phyloP scores from a whole-genome alignment of 2,113 vertebrate species.

The Vulpes vulpes region DNA sequence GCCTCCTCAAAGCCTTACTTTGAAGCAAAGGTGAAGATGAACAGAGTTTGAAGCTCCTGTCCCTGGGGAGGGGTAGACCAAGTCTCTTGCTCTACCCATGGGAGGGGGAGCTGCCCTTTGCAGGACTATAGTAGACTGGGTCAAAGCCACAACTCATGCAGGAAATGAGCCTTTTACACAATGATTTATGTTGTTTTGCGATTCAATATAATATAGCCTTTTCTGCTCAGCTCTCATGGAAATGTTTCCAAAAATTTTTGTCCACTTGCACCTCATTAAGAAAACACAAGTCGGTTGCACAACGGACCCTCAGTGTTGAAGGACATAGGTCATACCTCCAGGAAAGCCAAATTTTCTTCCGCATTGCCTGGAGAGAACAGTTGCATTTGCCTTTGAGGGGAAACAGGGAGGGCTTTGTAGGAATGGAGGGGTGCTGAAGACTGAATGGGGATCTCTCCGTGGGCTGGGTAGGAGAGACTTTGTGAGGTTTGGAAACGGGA shows the following conservation, averaged over 20 bases:
- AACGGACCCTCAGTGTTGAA: not conserved
- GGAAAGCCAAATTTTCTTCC: not conserved
- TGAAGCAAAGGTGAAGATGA: not conserved
- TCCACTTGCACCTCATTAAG: not conserved
- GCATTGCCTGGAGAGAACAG: rapidly evolving
- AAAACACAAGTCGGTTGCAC: not conserved
- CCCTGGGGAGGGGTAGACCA: no score
- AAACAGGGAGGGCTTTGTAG: not conserved
- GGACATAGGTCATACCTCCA: no score
- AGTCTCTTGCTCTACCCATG: not conserved
- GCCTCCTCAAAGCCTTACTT: not conserved
- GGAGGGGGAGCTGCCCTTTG: not conserved
- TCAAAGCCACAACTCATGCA: not conserved
- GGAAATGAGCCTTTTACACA: not conserved
- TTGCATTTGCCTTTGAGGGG: not conserved
- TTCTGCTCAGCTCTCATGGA: not conserved
- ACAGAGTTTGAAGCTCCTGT: not conserved
- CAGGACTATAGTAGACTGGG: not conserved
- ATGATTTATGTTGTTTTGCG: not conserved
- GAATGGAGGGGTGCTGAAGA: not conserved
- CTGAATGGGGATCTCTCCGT: not conserved
- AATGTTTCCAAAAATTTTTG: not conserved
- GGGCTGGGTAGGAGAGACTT: not conserved
- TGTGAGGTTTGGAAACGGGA: not conserved
- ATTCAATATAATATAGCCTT: not conserved